phyloP scores from a whole-genome alignment of 2,888 invertebrate genomes.

The Macrophya annulata region DNA sequence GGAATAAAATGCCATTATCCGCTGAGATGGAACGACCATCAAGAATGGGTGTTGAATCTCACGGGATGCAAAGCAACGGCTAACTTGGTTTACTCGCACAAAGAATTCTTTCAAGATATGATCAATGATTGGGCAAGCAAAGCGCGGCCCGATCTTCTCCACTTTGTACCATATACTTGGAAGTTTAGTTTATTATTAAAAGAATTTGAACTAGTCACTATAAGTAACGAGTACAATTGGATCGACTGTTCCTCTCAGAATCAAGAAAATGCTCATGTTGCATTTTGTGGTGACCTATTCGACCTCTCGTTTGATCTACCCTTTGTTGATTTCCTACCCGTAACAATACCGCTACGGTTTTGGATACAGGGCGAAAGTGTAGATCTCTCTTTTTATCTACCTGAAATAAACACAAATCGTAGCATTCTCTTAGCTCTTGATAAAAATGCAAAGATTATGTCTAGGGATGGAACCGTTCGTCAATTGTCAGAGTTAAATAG shows the following conservation, averaged over 20 bases:
- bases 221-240: constrained; percentile 99
- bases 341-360: constrained; percentile 93
- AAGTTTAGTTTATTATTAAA: constrained; percentile 94
- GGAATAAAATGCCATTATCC: constrained; percentile 95
- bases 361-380: constrained; percentile 98
- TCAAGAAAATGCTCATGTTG: constrained; percentile 96
- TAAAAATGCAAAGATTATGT: constrained; percentile 92
- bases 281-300: constrained; percentile 96
- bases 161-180: constrained; percentile 98
- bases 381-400: constrained; percentile 93
- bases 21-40: constrained; percentile 96
- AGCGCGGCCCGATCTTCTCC: constrained; percentile 94
- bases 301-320: constrained; percentile 97
- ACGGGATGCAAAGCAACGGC: constrained; percentile 97
- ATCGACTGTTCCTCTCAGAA: constrained; percentile 98
- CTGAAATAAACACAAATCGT: constrained; percentile 94
- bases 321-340: constrained; percentile 96
- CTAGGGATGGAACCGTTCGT: constrained; percentile 86
- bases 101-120: constrained; percentile 96
- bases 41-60: constrained; percentile 95
- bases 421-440: constrained; percentile 92
- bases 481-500: constrained; percentile 81
- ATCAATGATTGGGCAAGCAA: constrained; percentile 98
- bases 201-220: constrained; percentile 96
- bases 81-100: constrained; percentile 96